Base-by-base conservation (phyloP, 2,888 invertebrate species). In the Andrena minutula region DNA sequence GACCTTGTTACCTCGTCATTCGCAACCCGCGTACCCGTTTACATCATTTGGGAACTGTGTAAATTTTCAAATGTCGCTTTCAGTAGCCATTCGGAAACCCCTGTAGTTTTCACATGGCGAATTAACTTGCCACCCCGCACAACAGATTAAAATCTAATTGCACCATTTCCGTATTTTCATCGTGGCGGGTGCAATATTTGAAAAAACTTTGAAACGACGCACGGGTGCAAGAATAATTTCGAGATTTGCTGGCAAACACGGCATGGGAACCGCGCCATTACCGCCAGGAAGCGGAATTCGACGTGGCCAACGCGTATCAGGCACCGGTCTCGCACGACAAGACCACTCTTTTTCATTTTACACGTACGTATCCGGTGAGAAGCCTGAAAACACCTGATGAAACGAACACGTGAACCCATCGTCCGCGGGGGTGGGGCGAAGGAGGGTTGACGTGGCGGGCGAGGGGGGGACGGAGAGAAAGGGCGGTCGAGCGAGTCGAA, bases 301-400 rank as follows among this genome's bases (percentile, higher is more conserved):
- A 85, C 79, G 88, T 85, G 88, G 84, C 66, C 69, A 53, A 61
- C 82, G 79, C 79, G 70, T 75, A 75, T 85, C 88, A 80, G 82
- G 79, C 86, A 86, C 79, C 75, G 79, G 75, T 79, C 73, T 71
- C 68, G 75, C 63, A 68, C 76, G 76, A 87, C 82, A 84, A 75
- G 85, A 77, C 84, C 84, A 85, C 79, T 79, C 86, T 89, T 84
- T 89, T 87, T 87, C 89, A 84, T 83, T 89, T 83, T 83, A 87
- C 88, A 75, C 71, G 78, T 79, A 81, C 87, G 76, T 82, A 86
- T 88, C 88, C 88, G 88, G 84, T 79, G 88, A 69, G 84, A 84
- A 82, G 83, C 72, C 87, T 83, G 84, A 80, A 83, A 88, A 86
- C 83, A 89, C 79, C 85, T 83, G 83, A 84, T 66, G 79, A 74